Base-by-base conservation (phyloP, 35 echinoderm and acorn worm genomes). In the Strongylocentrotus purpuratus region DNA sequence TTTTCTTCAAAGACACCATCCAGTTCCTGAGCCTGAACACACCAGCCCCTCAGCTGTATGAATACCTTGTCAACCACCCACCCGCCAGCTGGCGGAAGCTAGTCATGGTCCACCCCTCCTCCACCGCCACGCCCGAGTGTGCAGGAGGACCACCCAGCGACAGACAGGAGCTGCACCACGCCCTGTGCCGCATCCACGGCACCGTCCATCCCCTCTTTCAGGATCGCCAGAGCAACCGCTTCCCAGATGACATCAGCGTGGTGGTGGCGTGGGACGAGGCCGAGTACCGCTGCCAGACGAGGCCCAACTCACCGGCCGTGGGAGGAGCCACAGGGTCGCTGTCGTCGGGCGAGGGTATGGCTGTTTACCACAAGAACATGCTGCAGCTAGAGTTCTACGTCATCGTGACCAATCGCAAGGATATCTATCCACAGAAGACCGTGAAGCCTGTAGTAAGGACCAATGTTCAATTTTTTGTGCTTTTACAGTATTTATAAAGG, bases 361-460 rank as follows among this genome's bases (percentile, higher is more conserved):
- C 94, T 4, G 89, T 61, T 25, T 94, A 94, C 32, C 95, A 95
- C 94, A 97, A 95, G 89, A 99, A 97, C 92, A 58, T 99, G 90
- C 94, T 99, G 33, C 96, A 95, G 61, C 92, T 99, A 46, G 97
- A 97, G 87, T 99, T 97, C 88, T 97, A 98, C 32, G 88, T 99
- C 93, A 99, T 99, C 46, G 95, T 99, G 55, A 99, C 98, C 0
- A 98, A 94, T 86, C 88, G 95, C 45, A 97, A 95, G 94, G 94
- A 97, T 45, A 22, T 96, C 46, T 97, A 94, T 46, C 97, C 97
- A 46, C 95, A 95, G 70, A 85, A 93, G 20, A 89, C 87, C 15
- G 45, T 45, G 9, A 70, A 86, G 25, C 65, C 65, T 5, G 65
- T 32, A 48, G 95, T 17, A 88, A 85, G 95, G 20, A 33, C 52